Conservation (phyloP, 2,797 vertebrate species). For the Eurystomus glaucurus region DNA sequence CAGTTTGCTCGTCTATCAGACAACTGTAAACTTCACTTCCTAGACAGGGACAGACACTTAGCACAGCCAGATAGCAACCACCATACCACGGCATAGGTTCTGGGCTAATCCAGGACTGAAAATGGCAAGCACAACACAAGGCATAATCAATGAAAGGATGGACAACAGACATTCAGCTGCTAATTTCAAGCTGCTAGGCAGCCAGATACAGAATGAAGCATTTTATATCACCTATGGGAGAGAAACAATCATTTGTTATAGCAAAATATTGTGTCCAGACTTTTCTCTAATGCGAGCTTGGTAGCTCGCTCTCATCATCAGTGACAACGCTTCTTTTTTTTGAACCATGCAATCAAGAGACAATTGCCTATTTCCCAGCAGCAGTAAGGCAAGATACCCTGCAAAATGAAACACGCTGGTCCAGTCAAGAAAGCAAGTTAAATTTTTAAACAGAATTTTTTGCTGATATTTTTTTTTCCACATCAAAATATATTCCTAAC, state of each 20-base stretch:
- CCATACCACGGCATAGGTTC: background rate
- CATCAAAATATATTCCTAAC: background rate
- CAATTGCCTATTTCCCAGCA: background rate
- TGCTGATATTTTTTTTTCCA: background rate
- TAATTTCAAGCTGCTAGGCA: background rate
- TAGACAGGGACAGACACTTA: background rate
- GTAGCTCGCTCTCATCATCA: background rate
- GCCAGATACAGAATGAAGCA: background rate
- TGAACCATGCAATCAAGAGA: background rate
- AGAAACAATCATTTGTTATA: background rate
- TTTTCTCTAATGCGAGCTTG: background rate
- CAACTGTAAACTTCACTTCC: background rate
- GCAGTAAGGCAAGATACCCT: background rate
- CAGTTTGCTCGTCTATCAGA: background rate
- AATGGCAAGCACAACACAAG: background rate
- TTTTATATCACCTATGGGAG: background rate
- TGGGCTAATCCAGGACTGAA: background rate
- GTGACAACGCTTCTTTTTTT: background rate
- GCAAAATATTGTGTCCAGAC: background rate
- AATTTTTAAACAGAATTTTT: background rate
- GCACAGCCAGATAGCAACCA: background rate
- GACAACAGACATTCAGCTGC: background rate
- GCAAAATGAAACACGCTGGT: background rate
- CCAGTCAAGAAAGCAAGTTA: background rate
- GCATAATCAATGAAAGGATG: background rate